Evolutionary conservation across 2,797 vertebrate genomes (phyloP).

Genomic region (Manis pentadactyla): DNA sequence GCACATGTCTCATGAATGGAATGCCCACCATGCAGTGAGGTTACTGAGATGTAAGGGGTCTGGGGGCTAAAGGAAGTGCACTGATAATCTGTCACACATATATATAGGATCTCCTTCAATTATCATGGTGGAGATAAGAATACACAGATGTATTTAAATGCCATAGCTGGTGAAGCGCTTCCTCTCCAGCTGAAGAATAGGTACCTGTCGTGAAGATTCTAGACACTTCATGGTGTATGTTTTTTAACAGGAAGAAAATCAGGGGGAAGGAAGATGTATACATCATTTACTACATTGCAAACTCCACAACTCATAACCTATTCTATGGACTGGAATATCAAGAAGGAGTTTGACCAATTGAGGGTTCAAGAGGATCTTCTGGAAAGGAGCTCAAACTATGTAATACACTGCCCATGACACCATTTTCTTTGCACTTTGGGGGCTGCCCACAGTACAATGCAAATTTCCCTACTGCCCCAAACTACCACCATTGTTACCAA

Average conservation of each 20-base stretch:
- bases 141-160: neutral
- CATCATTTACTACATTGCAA: neutral
- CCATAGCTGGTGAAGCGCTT: neutral
- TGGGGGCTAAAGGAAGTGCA: neutral
- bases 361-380: neutral
- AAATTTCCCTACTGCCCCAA: neutral
- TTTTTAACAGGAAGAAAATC: neutral
- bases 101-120: neutral
- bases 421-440: neutral
- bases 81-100: neutral
- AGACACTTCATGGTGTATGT: neutral
- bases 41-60: neutral
- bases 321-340: neutral
- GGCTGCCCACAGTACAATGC: neutral
- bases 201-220: neutral
- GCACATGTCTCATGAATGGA: neutral
- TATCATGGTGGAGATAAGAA: neutral
- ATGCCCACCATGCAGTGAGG: neutral
- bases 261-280: neutral
- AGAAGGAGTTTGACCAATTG: neutral
- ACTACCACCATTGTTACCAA: neutral
- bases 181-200: neutral
- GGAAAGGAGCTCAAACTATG: neutral
- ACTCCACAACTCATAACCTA: neutral
- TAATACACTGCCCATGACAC: fast-evolving